Base-by-base conservation (phyloP, 2,797 vertebrate genomes). In the Rhinophrynus dorsalis region DNA sequence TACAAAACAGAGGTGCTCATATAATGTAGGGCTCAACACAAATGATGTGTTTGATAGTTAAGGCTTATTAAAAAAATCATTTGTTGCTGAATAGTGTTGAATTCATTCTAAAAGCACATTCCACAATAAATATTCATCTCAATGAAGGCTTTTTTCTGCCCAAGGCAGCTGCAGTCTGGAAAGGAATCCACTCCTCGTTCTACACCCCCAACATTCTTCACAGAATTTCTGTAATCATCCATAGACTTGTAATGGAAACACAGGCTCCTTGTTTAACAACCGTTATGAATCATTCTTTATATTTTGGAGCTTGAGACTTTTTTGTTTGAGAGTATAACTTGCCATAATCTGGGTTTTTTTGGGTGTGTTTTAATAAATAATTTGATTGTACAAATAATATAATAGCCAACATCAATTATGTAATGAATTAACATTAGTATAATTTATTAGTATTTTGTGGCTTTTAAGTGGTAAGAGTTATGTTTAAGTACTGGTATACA, bases 151-250 rank as follows among this genome's bases (percentile, higher is more conserved):
- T 27, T 38, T 73, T 72, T 72, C 51, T 66, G 61, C 69, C 69
- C 20, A 52, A 66, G 69, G 69, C 69, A 73, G 69, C 69, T 73
- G 62, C 47, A 42, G 50, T 35, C 62, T 51, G 62, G 45, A 35
- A 48, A 33, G 61, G 54, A 73, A 66, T 73, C 69, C 42, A 59
- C 61, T 66, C 61, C 61, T 73, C 27, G 61, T 66, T 73, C 33
- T 66, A 54, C 62, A 58, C 69, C 69, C 52, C 62, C 69, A 59
- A 66, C 61, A 73, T 73, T 73, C 69, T 73, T 73, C 55, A 44
- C 33, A 59, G 55, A 40, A 66, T 73, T 52, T 59, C 55, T 73
- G 38, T 66, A 73, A 66, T 73, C 61, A 54, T 59, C 69, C 69
- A 73, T 73, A 59, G 55, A 20, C 69, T 58, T 32, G 27, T 40